Base-by-base conservation (phyloP, 2,113 vertebrate genomes). In the Acinonyx jubatus region DNA sequence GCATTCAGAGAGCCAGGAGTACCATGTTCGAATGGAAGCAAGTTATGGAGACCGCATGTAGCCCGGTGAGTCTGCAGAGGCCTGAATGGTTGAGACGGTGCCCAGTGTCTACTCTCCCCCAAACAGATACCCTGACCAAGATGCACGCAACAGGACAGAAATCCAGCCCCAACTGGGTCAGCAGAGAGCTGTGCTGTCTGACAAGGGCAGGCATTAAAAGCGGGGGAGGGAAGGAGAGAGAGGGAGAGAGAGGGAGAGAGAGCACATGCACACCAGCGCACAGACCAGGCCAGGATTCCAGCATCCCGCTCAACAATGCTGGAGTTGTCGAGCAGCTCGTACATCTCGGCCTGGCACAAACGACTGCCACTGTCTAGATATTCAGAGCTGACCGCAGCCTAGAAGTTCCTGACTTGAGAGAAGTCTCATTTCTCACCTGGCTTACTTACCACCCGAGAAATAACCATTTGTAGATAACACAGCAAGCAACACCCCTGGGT, bases 301-400 rank as follows among this genome's bases (percentile, higher is more conserved):
- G 96, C 91, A 91, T 98, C 96, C 98, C 96, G 92, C 96, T 96
- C 95, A 98, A 98, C 98, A 99, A 98, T 57, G 98, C 98, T 89
- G 93, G 98, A 92, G 98, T 98, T 98, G 96, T 98, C 92, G 83
- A 76, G 93, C 29, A 69, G 89, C 96, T 90, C 71, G 27, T 21
- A 13, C 19, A 4, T 98, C 98, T 97, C 98, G 95, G 98, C 98
- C 98, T 98, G 99, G 98, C 98, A 99, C 98, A 97, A 84, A 74
- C 4, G 52, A 88, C 86, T n/a, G 6, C 68, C 96, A 91, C 97
- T 80, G 94, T 86, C 86, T 93, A 14, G 7, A 15, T 61, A 79
- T 29, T 0, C 68, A 38, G 76, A 25, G 11, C 89, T n/a, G 82
- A 76, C 90, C 83, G 93, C 57, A 76, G 91, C 96, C 85, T 79